phyloP scores from a whole-genome alignment of 2,113 vertebrate species.

The Polypterus bichir region DNA sequence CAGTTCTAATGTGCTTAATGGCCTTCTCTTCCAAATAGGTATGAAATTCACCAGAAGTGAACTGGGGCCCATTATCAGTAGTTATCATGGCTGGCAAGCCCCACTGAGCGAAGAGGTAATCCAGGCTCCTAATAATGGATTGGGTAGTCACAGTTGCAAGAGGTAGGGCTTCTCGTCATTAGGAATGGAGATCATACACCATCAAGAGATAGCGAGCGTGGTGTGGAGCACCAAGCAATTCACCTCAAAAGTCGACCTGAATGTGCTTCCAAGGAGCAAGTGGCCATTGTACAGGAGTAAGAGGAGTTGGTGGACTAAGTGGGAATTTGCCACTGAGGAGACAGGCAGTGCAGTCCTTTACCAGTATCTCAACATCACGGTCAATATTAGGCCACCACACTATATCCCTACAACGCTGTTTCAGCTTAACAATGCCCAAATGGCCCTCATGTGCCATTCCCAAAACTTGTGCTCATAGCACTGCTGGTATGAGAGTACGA shows the following conservation, averaged over 20 bases:
- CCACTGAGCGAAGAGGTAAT: too few species aligned
- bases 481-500: neutral
- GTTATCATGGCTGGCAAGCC: too few species aligned
- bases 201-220: neutral
- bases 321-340: neutral
- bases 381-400: neutral
- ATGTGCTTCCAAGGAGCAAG: neutral
- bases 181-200: too few species aligned
- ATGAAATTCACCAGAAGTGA: too few species aligned
- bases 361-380: too few species aligned
- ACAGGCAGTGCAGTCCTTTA: neutral
- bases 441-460: neutral
- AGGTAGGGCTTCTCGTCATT: too few species aligned
- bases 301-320: neutral
- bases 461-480: too few species aligned
- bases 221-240: neutral
- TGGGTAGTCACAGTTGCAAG: too few species aligned
- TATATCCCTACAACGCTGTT: neutral
- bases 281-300: neutral
- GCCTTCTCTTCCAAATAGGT: too few species aligned
- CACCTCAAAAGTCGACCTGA: neutral
- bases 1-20: too few species aligned
- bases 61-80: too few species aligned
- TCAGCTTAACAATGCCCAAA: neutral
- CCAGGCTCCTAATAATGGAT: too few species aligned